phyloP scores from a whole-genome alignment of 2,888 invertebrate species.

The Apantesis nais region DNA sequence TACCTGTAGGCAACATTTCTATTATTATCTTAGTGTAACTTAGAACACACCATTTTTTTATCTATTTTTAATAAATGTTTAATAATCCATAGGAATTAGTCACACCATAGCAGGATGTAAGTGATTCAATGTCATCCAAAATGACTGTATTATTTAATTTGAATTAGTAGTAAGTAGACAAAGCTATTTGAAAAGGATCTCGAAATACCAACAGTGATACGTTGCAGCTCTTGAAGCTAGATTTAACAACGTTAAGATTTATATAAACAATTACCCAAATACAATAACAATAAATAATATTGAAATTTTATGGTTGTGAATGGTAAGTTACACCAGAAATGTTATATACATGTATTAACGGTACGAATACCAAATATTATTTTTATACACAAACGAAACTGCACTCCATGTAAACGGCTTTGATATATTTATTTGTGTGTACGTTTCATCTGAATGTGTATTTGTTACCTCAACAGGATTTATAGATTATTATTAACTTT shows the following conservation, averaged over 20 bases:
- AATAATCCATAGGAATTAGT: too few species aligned
- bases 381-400: conserved; percentile 12
- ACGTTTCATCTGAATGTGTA: neutral
- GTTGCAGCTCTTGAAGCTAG: neutral
- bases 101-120: too few species aligned
- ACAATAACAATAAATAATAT: conserved; percentile 35
- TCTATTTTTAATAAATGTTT: too few species aligned
- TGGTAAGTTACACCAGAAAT: conserved; percentile 53
- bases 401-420: neutral
- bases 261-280: conserved; percentile 20
- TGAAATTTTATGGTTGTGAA: conserved; percentile 75
- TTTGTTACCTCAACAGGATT: neutral
- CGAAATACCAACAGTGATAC: neutral
- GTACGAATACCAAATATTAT: conserved; percentile 13
- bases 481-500: conserved; percentile 3
- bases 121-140: neutral
- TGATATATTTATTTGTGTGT: conserved; percentile 4
- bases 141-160: conserved; percentile 6
- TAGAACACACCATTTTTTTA: too few species aligned
- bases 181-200: conserved; percentile 15
- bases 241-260: neutral
- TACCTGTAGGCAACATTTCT: too few species aligned
- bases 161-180: conserved; percentile 14
- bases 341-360: conserved; percentile 26
- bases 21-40: too few species aligned